phyloP scores from a whole-genome alignment of 2,113 vertebrate species.

The Oreochromis niloticus region DNA sequence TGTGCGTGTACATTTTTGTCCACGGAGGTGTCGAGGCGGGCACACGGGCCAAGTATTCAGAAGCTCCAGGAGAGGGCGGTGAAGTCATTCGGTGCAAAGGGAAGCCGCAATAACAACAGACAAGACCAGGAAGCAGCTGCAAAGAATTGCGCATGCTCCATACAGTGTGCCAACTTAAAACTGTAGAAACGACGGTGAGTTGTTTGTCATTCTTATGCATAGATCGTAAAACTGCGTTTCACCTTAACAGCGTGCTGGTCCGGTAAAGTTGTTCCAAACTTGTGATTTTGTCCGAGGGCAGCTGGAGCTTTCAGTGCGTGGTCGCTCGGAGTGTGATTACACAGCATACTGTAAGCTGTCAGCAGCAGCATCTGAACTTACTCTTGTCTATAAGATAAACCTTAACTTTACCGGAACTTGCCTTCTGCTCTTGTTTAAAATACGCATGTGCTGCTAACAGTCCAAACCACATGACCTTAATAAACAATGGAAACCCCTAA shows the following conservation, averaged over 20 bases:
- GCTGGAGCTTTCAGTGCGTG: not conserved
- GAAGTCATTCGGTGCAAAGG: not conserved
- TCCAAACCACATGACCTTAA: not conserved
- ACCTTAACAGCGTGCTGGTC: fast-evolving
- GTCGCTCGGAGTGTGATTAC: not conserved
- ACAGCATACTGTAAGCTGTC: not conserved
- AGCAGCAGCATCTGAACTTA: not conserved
- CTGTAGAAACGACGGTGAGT: not conserved
- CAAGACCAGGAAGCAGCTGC: not conserved
- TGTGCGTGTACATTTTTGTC: not conserved
- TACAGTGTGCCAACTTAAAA: not conserved
- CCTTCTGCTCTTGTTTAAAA: not conserved
- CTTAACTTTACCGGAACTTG: not conserved
- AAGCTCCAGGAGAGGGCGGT: not conserved
- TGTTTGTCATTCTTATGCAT: not conserved
- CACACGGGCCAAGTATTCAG: not conserved
- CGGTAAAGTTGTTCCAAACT: not conserved
- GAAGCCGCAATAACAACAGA: not conserved
- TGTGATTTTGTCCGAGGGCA: not conserved
- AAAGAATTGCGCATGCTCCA: not conserved
- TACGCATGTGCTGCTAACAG: not conserved
- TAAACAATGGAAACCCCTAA: not conserved
- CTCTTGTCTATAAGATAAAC: fast-evolving
- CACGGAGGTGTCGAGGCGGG: not conserved
- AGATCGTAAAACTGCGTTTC: not conserved